Conservation (phyloP, 2,797 vertebrate genomes). For the Leucoraja ocellata region DNA sequence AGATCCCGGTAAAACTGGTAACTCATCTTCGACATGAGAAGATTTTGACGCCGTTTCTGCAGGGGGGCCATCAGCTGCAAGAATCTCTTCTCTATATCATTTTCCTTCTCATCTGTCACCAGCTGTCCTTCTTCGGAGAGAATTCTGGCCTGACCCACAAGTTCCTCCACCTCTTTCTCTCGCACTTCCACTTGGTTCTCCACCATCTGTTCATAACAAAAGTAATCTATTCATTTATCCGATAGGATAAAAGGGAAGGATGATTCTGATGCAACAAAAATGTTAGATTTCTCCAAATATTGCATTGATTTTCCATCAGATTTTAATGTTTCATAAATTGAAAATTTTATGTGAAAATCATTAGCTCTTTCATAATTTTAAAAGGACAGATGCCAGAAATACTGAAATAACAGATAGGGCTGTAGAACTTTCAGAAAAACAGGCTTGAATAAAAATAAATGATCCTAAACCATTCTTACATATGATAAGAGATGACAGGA, state of each 20-base stretch:
- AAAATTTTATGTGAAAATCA: neutral
- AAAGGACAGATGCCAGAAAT: neutral
- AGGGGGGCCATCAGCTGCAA: conserved; percentile 74
- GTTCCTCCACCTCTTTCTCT: conserved; percentile 76
- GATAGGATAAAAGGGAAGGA: neutral
- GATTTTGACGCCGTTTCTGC: conserved; percentile 68
- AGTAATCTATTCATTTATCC: neutral
- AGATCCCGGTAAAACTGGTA: conserved; percentile 84
- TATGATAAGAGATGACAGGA: neutral
- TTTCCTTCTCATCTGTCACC: conserved; percentile 61
- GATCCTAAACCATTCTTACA: neutral
- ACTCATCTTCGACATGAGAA: conserved; percentile 71
- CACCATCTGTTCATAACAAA: conserved; percentile 59
- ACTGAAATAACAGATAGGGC: too few relatives aligned
- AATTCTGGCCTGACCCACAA: conserved; percentile 65
- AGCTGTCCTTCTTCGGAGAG: conserved; percentile 54
- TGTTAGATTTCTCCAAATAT: too few relatives aligned
- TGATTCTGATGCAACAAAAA: neutral
- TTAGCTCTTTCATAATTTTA: neutral
- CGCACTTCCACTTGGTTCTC: conserved; percentile 81
- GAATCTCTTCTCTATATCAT: conserved; percentile 69
- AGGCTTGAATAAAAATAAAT: neutral
- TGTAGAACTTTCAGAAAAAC: neutral
- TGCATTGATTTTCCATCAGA: too few relatives aligned
- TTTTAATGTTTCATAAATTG: neutral